Conservation (phyloP, 2,888 invertebrate genomes). For the Ophion ellenae region DNA sequence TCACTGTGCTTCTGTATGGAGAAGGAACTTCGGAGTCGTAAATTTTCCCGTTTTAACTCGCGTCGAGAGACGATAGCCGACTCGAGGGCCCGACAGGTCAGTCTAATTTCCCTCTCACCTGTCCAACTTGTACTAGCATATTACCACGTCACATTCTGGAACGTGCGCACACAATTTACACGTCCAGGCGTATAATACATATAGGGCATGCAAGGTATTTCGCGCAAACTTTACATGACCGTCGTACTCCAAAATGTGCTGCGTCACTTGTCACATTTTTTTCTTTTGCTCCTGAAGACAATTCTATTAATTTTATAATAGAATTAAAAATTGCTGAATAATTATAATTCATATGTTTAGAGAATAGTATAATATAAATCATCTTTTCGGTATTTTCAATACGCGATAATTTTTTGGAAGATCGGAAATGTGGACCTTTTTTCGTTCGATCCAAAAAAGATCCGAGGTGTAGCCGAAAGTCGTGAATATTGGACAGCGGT, state of each 20-base stretch:
- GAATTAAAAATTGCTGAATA: no score
- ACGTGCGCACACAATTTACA: conserved; percentile 30
- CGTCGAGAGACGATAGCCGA: conserved; percentile 42
- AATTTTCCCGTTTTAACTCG: conserved; percentile 31
- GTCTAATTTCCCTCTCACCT: conserved; percentile 69
- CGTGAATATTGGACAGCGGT: no score
- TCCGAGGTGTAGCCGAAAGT: no score
- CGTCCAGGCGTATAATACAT: conserved; percentile 9
- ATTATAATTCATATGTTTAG: no score
- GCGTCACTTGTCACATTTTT: not conserved
- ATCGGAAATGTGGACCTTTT: no score
- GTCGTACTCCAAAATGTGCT: not conserved
- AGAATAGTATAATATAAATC: no score
- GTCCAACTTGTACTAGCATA: conserved; percentile 59
- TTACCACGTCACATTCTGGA: conserved; percentile 58
- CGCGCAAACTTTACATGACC: conserved; percentile 11
- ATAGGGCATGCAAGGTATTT: not conserved
- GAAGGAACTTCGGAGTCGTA: conserved; percentile 1
- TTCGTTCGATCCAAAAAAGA: no score
- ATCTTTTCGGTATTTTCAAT: no score
- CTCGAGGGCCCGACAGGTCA: conserved; percentile 58
- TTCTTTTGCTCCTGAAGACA: not conserved
- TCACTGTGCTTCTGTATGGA: not conserved
- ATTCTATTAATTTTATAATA: no score
- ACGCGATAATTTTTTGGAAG: no score